A percentile compares a stretch with the other conserved stretches of the same genome.
Evolutionary conservation across 2,888 invertebrate species (phyloP).

Genomic region (Andrena dorsata): DNA sequence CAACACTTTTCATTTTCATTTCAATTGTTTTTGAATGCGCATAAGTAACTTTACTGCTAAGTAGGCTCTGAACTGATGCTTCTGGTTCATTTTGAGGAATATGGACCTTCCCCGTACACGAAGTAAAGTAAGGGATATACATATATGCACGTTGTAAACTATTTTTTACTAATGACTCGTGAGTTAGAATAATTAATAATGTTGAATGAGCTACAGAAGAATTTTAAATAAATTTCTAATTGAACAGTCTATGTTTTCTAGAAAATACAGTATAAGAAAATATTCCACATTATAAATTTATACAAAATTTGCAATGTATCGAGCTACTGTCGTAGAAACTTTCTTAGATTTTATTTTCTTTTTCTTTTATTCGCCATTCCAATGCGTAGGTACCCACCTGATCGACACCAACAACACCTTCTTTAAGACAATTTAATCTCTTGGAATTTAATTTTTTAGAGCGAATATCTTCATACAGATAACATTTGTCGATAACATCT

Average conservation of each 20-base stretch:
- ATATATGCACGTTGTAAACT: not conserved
- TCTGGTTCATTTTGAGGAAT: not conserved
- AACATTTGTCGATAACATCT: conserved; percentile 8
- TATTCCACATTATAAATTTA: not conserved
- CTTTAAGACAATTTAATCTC: not conserved
- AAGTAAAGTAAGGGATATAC: no score
- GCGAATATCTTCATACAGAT: not conserved
- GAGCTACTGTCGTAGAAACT: not conserved
- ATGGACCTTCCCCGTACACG: no score
- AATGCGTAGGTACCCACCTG: not conserved
- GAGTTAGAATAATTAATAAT: not conserved
- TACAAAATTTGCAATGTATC: not conserved
- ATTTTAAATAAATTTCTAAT: not conserved
- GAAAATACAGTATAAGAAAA: not conserved
- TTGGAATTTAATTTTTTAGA: not conserved
- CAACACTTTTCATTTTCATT: no score
- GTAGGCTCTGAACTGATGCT: not conserved
- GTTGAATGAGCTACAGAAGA: not conserved
- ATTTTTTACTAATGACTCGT: not conserved
- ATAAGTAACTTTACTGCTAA: not conserved
- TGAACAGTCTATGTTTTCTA: not conserved
- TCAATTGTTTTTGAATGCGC: no score
- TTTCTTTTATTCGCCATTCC: not conserved
- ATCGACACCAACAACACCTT: not conserved
- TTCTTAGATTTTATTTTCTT: conserved; percentile 3